Percentiles rank a stretch among this genome's conserved stretches.
Evolutionary conservation across 1,140 invertebrate species (phyloP).

Genomic region (Panagrolaimus sp.): DNA sequence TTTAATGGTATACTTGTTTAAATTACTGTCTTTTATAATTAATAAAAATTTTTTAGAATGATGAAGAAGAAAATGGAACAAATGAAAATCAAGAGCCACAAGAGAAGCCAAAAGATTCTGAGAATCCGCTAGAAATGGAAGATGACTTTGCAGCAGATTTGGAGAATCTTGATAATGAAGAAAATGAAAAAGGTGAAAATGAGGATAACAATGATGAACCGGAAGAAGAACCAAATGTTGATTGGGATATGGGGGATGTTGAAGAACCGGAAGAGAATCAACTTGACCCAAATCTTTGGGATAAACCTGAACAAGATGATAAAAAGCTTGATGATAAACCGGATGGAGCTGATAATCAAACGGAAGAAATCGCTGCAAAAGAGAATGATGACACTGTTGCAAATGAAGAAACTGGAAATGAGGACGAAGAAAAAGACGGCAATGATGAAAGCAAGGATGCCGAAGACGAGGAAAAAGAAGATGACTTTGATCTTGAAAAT

Average conservation of each 20-base stretch:
- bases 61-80: constrained; percentile 26
- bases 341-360: constrained; percentile 47
- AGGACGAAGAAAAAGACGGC: constrained; percentile 62
- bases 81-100: constrained; percentile 66
- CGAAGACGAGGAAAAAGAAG: constrained; percentile 62
- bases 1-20: constrained; percentile 37
- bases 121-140: constrained; percentile 66
- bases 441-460: constrained; percentile 61
- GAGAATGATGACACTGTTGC: constrained; percentile 45
- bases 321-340: constrained; percentile 66
- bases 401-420: constrained; percentile 40
- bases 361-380: constrained; percentile 54
- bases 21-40: constrained; percentile 8
- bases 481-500: constrained; percentile 62
- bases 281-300: constrained; percentile 56
- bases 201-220: constrained; percentile 34
- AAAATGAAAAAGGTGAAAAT: constrained; percentile 50
- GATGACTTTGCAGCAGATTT: constrained; percentile 56
- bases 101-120: constrained; percentile 73
- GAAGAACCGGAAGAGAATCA: constrained; percentile 56
- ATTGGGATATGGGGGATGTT: constrained; percentile 61
- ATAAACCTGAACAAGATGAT: constrained; percentile 74
- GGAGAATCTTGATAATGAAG: constrained; percentile 53
- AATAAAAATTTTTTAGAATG: background rate
- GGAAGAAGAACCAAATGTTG: constrained; percentile 54